A percentile compares a stretch with the other conserved stretches of the same genome.
phyloP scores from a whole-genome alignment of 2,888 invertebrate species.

The Diaphora mendica region DNA sequence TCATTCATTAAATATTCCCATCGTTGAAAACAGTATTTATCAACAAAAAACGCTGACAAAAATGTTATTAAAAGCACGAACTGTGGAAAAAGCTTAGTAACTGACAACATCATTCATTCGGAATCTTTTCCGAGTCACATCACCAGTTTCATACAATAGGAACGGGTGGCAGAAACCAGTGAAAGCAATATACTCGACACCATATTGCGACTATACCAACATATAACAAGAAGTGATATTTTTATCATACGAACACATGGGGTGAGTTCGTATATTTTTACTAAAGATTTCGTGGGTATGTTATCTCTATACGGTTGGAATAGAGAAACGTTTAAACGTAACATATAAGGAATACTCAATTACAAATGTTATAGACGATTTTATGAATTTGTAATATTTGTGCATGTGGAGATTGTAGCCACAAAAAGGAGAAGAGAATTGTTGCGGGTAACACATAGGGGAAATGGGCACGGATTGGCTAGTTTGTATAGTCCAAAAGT shows the following conservation, averaged over 20 bases:
- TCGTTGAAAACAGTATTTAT: not conserved
- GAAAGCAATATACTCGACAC: slow-evolving; percentile 60
- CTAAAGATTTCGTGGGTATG: slow-evolving; percentile 17
- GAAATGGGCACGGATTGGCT: too few relatives aligned
- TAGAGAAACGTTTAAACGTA: slow-evolving; percentile 4
- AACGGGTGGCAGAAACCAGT: slow-evolving; percentile 45
- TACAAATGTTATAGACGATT: not conserved
- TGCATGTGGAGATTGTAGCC: not conserved
- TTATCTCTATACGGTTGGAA: slow-evolving; percentile 20
- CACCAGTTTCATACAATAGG: slow-evolving; percentile 47
- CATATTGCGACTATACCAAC: slow-evolving; percentile 60
- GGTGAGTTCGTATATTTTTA: slow-evolving; percentile 38
- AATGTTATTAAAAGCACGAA: not conserved
- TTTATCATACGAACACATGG: slow-evolving; percentile 49
- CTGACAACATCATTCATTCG: slow-evolving; percentile 14
- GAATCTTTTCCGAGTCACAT: slow-evolving; percentile 14
- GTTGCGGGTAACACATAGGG: too few relatives aligned
- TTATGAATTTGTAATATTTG: not conserved
- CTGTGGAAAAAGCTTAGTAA: slow-evolving; percentile 17
- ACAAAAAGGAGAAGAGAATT: not conserved
- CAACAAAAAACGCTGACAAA: not conserved
- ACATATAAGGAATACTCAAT: not conserved
- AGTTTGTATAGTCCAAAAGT: too few relatives aligned
- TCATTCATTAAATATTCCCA: not conserved
- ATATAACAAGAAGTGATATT: slow-evolving; percentile 53